Base-by-base conservation (phyloP, 2,888 invertebrate genomes). In the Tillus elongatus region DNA sequence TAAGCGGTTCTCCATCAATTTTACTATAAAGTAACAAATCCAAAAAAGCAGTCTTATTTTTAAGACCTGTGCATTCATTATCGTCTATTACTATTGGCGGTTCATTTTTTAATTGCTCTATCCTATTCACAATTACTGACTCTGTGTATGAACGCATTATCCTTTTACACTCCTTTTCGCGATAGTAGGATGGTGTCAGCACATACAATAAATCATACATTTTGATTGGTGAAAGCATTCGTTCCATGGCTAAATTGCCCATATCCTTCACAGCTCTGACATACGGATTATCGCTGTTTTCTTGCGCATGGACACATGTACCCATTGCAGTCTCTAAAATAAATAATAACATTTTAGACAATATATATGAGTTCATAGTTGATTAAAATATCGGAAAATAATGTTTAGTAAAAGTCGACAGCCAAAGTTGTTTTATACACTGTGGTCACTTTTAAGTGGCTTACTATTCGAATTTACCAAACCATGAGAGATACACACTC, bases 1-100 rank as follows among this genome's bases (percentile, higher is more conserved):
- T 70, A 30, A 82, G 60, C 4, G 68, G 71, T 39, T 69, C 60
- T 1, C 74, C 75, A 45, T 75, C 72, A 9, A 73, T 68, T 47
- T 73, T 72, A 2, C 75, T 69, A 32, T 78, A 64, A 3, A 82
- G 58, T 4, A 82, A 56, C 30, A 80, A 62, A 61, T 82, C 81
- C 50, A 82, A 61, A 49, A 82, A 79, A 0, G 77, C 77, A 50
- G 74, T 69, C 48, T 74, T 75, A 40, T 75, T 75, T 48, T 72
- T 74, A 3, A n/a, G n/a, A n/a, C n/a, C n/a, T n/a, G n/a, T n/a
- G n/a, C 27, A 32, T 3, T n/a, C 24, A 19, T 35, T 34, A 13
- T 40, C 40, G 6, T 29, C 30, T 19, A 8, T n/a, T 8, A n/a
- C 6, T 19, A 8, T 19, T 19, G 6, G 6, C n/a, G n/a, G 24